These are phyloP conservation scores for Minunthozetes semirufus DNA, from an alignment of 2,888 invertebrate species.

Conservation along the genomic window DNA sequence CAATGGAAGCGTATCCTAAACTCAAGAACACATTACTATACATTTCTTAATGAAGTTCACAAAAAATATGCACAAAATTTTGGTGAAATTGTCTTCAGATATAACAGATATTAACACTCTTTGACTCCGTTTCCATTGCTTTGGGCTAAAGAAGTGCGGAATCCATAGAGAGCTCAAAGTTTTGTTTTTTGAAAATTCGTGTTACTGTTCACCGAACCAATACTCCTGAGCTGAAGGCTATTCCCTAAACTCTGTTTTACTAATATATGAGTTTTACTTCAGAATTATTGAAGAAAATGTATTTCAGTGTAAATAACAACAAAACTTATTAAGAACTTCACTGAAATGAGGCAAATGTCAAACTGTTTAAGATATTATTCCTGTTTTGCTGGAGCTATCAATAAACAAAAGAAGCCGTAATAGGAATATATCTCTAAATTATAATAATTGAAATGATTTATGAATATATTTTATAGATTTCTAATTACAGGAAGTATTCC, in stretches of 20 bases:
- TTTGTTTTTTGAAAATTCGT: neutral
- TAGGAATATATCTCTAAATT: neutral
- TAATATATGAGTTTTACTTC: neutral
- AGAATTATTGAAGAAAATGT: no score
- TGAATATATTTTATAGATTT: neutral
- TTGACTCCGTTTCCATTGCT: neutral
- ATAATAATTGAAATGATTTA: neutral
- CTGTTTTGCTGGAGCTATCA: neutral
- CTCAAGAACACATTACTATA: slow-evolving; percentile 6
- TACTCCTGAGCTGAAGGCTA: neutral
- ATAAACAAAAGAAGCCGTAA: no score
- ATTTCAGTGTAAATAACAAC: neutral
- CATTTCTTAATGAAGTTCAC: neutral
- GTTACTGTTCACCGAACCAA: neutral
- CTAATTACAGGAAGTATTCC: neutral
- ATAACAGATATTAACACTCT: neutral
- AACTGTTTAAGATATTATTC: neutral
- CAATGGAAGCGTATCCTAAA: slow-evolving; percentile 19
- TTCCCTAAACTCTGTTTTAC: neutral
- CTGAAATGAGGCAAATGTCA: neutral
- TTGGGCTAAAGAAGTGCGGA: slow-evolving; percentile 3
- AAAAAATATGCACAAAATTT: neutral
- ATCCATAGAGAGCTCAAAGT: neutral
- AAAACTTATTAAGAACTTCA: neutral
- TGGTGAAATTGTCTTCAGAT: neutral